phyloP scores from a whole-genome alignment of 2,797 vertebrate genomes.

The Corythornis leucogaster region DNA sequence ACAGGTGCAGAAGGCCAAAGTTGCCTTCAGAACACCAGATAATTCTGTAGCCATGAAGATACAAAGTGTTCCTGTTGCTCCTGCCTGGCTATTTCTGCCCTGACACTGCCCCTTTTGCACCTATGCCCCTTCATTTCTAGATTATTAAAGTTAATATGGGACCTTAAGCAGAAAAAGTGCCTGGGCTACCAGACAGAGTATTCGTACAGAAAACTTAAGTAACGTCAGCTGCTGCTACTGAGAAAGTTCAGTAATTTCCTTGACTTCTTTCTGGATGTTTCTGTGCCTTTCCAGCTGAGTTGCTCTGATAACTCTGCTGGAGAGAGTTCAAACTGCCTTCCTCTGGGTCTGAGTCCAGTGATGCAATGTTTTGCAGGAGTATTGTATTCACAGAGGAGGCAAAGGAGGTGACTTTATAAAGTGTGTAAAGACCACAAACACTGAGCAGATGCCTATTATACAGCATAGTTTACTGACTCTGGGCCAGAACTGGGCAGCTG shows the following conservation, averaged over 20 bases:
- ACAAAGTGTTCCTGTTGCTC: not conserved
- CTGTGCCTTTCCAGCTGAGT: not conserved
- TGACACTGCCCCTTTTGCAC: not conserved
- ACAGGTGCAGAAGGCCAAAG: not conserved
- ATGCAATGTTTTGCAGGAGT: not conserved
- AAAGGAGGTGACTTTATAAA: not conserved
- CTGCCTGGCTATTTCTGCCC: not conserved
- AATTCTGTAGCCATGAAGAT: not conserved
- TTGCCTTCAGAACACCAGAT: not conserved
- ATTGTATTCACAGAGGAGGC: not conserved
- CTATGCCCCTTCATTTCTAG: not conserved
- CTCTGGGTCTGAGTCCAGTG: fast-evolving
- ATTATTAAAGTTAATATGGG: not conserved
- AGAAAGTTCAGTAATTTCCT: not conserved
- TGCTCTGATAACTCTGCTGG: not conserved
- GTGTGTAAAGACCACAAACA: not conserved
- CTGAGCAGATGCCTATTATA: not conserved
- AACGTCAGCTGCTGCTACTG: not conserved
- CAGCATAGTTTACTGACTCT: not conserved
- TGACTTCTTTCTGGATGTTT: not conserved
- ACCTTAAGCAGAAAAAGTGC: not conserved
- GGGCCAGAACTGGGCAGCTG: not conserved
- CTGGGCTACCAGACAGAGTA: not conserved
- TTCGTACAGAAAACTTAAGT: not conserved
- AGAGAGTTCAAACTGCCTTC: not conserved